phyloP scores from a whole-genome alignment of 1,140 invertebrate species.

The Aphelinus atriplicis region DNA sequence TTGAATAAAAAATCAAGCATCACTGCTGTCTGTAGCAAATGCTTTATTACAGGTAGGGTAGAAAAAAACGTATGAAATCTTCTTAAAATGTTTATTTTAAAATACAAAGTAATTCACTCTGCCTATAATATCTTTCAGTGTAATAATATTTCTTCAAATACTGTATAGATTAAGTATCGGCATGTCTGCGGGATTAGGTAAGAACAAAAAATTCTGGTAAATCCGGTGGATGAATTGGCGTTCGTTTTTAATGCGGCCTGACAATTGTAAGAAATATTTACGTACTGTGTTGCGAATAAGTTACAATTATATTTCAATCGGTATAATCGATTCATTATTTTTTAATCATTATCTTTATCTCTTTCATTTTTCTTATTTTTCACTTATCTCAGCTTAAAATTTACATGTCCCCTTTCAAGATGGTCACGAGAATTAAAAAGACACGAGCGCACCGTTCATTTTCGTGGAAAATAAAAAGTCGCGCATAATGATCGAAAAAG shows the following conservation, averaged over 20 bases:
- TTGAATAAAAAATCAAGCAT: too few species aligned
- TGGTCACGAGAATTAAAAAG: conserved; percentile 40
- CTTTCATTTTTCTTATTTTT: conserved; percentile 36
- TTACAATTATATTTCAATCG: conserved; percentile 38
- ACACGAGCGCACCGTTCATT: conserved; percentile 35
- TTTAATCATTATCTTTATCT: conserved; percentile 9
- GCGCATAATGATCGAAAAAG: conserved; percentile 25
- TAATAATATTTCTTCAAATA: conserved; percentile 42
- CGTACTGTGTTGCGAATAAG: conserved; percentile 37
- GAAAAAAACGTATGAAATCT: conserved; percentile 4
- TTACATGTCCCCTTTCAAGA: conserved; percentile 49
- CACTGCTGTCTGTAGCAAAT: too few species aligned
- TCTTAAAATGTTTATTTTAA: conserved; percentile 45
- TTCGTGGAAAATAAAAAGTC: conserved; percentile 39
- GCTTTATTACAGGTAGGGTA: too few species aligned
- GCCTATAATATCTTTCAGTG: conserved; percentile 42
- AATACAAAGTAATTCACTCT: conserved; percentile 45
- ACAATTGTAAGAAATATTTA: conserved; percentile 40
- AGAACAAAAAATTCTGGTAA: conserved; percentile 25
- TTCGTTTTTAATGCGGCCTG: conserved; percentile 28
- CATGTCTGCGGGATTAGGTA: conserved; percentile 23
- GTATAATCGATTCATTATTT: conserved; percentile 26
- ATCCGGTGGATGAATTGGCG: conserved; percentile 27
- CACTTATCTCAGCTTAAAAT: conserved; percentile 59
- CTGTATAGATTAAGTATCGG: conserved; percentile 44